Evolutionary conservation across 1,140 invertebrate species (phyloP).

Genomic region (Phocides pigmalion): DNA sequence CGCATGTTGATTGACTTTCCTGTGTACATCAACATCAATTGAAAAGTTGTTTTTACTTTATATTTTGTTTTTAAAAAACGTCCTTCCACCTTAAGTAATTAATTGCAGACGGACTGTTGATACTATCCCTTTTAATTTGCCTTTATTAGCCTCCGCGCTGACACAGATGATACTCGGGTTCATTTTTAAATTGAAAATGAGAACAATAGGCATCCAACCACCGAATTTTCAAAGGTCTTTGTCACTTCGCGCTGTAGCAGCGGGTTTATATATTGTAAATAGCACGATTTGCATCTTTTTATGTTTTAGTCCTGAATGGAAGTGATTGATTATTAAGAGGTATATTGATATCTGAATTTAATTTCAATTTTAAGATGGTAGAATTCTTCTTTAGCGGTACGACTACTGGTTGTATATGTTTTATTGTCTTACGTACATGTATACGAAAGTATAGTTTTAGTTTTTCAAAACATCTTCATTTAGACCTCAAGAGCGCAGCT

Average conservation of each 20-base stretch:
- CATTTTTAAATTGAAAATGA: conserved; percentile 13
- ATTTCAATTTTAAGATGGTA: no score
- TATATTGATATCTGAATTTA: no score
- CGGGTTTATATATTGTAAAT: conserved; percentile 8
- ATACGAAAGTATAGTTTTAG: no score
- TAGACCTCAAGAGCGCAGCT: no score
- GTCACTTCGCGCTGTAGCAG: neutral
- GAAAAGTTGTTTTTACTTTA: neutral
- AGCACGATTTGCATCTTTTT: conserved; percentile 23
- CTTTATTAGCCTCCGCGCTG: neutral
- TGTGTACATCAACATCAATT: neutral
- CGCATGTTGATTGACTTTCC: no score
- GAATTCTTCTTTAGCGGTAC: no score
- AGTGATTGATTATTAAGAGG: no score
- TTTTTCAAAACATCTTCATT: no score
- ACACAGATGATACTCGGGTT: neutral
- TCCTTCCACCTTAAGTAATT: neutral
- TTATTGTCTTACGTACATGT: no score
- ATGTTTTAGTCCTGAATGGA: conserved; percentile 1
- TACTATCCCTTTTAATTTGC: neutral
- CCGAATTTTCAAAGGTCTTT: conserved; percentile 1
- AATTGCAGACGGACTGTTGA: neutral
- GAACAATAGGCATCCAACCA: conserved; percentile 4
- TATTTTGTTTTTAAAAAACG: neutral
- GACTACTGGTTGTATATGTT: no score